Conservation (phyloP, 2,888 invertebrate genomes). For the Archips crataeganus region DNA sequence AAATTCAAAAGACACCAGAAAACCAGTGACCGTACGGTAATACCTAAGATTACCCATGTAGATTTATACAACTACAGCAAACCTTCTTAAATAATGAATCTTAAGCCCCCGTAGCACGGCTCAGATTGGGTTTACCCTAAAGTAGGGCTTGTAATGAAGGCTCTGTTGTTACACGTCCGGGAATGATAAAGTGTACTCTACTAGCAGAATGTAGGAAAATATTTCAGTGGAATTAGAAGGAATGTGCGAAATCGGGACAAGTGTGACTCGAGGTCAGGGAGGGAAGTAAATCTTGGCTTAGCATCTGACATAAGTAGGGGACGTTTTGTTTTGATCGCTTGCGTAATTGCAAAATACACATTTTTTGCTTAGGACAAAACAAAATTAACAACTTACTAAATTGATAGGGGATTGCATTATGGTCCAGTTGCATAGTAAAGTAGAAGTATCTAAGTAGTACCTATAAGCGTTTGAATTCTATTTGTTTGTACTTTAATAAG, state of each 20-base stretch:
- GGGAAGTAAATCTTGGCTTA: conserved; percentile 31
- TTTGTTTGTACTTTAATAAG: too few species aligned
- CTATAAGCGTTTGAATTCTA: too few species aligned
- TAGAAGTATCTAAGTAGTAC: too few species aligned
- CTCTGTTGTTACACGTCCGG: conserved; percentile 41
- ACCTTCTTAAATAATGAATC: conserved; percentile 14
- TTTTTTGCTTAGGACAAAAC: not conserved
- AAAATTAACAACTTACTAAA: too few species aligned
- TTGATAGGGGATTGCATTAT: too few species aligned
- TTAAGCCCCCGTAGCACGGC: conserved; percentile 29
- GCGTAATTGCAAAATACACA: not conserved
- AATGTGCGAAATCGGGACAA: conserved; percentile 38
- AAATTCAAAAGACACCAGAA: conserved; percentile 21
- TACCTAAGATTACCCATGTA: conserved; percentile 38
- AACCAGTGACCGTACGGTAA: conserved; percentile 35
- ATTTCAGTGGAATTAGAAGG: conserved; percentile 35
- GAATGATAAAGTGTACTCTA: conserved; percentile 42
- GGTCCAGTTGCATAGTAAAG: too few species aligned
- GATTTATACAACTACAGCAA: conserved; percentile 26
- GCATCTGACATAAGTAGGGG: conserved; percentile 7
- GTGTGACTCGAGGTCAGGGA: conserved; percentile 28
- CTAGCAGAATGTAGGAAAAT: conserved; percentile 36
- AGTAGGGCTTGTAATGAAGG: conserved; percentile 34
- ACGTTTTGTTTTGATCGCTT: conserved; percentile 6
- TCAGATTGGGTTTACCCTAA: conserved; percentile 18